Evolutionary conservation across 2,113 vertebrate genomes (phyloP).

Genomic region (Catagonus wagneri): DNA sequence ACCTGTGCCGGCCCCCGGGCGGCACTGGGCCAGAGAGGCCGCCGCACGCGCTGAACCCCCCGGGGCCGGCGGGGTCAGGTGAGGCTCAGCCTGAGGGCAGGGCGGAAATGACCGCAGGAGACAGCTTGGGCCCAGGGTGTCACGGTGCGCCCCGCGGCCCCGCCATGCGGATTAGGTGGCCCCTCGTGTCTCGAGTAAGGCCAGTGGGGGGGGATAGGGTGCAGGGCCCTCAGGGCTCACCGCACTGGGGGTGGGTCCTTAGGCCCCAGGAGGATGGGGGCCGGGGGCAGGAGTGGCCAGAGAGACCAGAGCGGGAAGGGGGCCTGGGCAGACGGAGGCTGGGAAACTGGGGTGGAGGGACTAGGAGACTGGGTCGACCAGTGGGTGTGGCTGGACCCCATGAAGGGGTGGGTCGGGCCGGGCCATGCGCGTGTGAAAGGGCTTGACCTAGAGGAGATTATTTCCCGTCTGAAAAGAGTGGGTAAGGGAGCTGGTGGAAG

Average conservation of each 20-base stretch:
- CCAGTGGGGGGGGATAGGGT: rapidly evolving
- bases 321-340: background rate
- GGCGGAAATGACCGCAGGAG: rapidly evolving
- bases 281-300: background rate
- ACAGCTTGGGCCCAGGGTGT: too few species aligned
- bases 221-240: background rate
- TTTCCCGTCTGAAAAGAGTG: background rate
- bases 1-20: rapidly evolving
- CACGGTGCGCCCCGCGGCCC: background rate
- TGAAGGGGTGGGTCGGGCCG: too few species aligned
- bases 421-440: rapidly evolving
- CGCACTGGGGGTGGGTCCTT: background rate
- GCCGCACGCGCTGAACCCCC: too few species aligned
- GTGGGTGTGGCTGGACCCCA: background rate
- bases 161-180: background rate
- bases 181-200: background rate
- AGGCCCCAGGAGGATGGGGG: background rate
- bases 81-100: rapidly evolving
- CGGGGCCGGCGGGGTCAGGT: rapidly evolving
- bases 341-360: background rate
- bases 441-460: background rate
- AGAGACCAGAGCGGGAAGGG: background rate
- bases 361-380: background rate
- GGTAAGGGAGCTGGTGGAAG: background rate
- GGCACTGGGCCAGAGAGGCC: background rate